These are phyloP conservation scores for Ethmia dodecea DNA, from an alignment of 2,888 invertebrate genomes.

Conservation along the genomic window DNA sequence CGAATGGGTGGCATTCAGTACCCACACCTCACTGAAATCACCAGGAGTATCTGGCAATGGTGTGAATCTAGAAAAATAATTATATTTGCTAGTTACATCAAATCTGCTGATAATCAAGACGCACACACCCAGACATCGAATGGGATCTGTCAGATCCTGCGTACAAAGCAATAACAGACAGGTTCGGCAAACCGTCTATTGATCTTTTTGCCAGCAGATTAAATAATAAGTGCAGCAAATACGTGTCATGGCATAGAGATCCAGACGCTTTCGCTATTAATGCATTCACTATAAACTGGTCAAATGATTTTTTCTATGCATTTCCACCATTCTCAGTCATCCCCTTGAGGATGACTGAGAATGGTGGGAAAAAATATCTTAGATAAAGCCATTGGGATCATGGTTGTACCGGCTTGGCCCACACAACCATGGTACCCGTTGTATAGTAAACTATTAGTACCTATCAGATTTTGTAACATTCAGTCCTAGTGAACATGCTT, in stretches of 20 bases:
- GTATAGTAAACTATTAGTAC: constrained; percentile 6
- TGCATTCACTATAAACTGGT: constrained; percentile 17
- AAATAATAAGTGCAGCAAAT: constrained; percentile 8
- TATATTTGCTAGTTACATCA: too few relatives aligned
- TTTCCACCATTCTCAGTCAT: constrained; percentile 15
- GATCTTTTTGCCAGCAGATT: constrained; percentile 16
- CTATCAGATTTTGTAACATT: too few relatives aligned
- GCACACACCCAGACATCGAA: too few relatives aligned
- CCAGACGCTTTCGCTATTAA: constrained; percentile 14
- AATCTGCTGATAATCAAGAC: too few relatives aligned
- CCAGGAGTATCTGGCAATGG: too few relatives aligned
- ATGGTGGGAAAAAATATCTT: constrained; percentile 11
- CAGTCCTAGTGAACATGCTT: too few relatives aligned
- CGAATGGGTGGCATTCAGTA: too few relatives aligned
- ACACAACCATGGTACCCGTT: constrained; percentile 15
- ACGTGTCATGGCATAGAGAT: constrained; percentile 15
- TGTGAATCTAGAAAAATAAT: too few relatives aligned
- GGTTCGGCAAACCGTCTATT: constrained; percentile 15
- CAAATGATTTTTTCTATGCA: constrained; percentile 13
- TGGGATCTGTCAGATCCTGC: too few relatives aligned
- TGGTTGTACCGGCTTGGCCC: constrained; percentile 14
- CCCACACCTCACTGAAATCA: too few relatives aligned
- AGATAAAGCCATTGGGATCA: constrained; percentile 12
- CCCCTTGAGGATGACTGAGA: constrained; percentile 11
- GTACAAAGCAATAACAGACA: too few relatives aligned